Evolutionary conservation across 2,113 vertebrate genomes (phyloP).

Genomic region (Spizaetus ornatus): DNA sequence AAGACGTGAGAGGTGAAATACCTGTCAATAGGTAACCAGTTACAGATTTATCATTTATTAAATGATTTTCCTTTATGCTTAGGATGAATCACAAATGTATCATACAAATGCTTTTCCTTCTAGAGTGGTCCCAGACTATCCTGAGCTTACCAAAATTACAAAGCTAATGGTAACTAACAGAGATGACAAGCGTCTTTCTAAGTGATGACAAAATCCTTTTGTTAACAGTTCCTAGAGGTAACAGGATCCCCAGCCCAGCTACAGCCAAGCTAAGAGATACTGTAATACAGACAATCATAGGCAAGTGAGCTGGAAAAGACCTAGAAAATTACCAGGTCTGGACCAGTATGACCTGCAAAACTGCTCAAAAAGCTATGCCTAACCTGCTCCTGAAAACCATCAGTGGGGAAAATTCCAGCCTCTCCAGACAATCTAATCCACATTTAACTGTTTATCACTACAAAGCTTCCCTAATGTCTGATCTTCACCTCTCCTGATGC

Average conservation of each 20-base stretch:
- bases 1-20: background rate
- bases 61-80: background rate
- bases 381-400: background rate
- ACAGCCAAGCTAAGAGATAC: background rate
- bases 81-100: background rate
- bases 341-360: slow-evolving; percentile 5
- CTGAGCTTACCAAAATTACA: background rate
- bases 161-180: background rate
- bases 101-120: background rate
- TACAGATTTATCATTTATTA: background rate
- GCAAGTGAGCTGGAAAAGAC: slow-evolving; percentile 1
- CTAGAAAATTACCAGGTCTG: background rate
- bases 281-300: background rate
- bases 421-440: slow-evolving; percentile 25
- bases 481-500: slow-evolving; percentile 19
- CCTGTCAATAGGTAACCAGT: background rate
- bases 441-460: slow-evolving; percentile 38
- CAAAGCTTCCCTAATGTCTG: slow-evolving; percentile 12
- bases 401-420: background rate
- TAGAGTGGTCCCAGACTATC: background rate
- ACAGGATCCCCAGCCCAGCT: background rate
- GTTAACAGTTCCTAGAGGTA: background rate
- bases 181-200: background rate
- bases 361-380: background rate
- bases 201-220: background rate